These are phyloP conservation scores for Homalodisca vitripennis DNA, from an alignment of 1,140 invertebrate genomes.

Conservation along the genomic window DNA sequence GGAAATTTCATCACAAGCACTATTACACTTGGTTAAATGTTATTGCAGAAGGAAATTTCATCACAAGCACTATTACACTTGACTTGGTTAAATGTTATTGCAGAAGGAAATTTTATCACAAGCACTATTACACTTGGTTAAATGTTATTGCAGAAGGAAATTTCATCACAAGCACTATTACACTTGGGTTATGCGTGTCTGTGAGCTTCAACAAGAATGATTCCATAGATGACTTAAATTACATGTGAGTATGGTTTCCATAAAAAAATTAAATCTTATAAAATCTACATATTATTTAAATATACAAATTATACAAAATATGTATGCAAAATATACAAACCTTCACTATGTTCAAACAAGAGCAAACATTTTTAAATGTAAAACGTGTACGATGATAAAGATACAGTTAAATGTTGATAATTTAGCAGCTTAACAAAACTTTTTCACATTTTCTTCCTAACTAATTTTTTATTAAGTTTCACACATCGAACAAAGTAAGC, in stretches of 20 bases:
- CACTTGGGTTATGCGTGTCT: neutral
- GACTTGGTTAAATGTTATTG: too few relatives aligned
- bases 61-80: too few relatives aligned
- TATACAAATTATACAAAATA: neutral
- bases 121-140: too few relatives aligned
- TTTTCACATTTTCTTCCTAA: too few relatives aligned
- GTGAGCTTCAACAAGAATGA: conserved; percentile 2
- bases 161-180: conserved; percentile 4
- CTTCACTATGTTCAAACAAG: neutral
- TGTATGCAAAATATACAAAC: neutral
- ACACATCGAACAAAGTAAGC: too few relatives aligned
- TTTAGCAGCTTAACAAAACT: too few relatives aligned
- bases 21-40: too few relatives aligned
- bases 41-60: too few relatives aligned
- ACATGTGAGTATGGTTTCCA: neutral
- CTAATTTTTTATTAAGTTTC: too few relatives aligned
- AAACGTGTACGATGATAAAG: neutral
- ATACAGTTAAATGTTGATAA: too few relatives aligned
- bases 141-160: neutral
- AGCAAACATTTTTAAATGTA: neutral
- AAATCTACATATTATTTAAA: neutral
- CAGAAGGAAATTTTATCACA: too few relatives aligned
- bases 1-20: too few relatives aligned
- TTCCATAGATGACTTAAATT: conserved; percentile 3
- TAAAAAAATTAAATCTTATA: neutral